phyloP scores from a whole-genome alignment of 2,113 vertebrate species.

The Seriola aureovittata region DNA sequence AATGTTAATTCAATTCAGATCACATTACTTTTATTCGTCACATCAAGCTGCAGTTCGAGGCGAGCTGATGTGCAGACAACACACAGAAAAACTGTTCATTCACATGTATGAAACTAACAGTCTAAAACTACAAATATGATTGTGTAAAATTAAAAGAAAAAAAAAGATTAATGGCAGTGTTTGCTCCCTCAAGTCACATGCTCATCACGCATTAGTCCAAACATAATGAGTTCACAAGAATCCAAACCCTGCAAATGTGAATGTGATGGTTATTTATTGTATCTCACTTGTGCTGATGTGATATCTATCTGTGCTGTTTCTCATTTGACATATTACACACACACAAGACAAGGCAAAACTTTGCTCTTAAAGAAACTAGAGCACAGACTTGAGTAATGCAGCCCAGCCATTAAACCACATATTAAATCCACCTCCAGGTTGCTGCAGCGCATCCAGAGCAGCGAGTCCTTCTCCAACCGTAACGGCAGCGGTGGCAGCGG shows the following conservation, averaged over 20 bases:
- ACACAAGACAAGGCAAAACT: neutral
- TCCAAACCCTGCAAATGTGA: neutral
- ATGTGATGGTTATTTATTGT: too few relatives aligned
- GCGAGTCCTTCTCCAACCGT: conserved; percentile 91
- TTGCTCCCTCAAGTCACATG: neutral
- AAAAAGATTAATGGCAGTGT: too few relatives aligned
- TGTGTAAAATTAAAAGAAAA: too few relatives aligned
- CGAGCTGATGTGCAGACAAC: too few relatives aligned
- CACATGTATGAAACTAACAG: too few relatives aligned
- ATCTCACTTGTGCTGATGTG: too few relatives aligned
- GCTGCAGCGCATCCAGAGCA: conserved; percentile 97
- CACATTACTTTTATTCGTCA: too few relatives aligned
- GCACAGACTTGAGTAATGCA: neutral
- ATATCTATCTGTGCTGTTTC: too few relatives aligned
- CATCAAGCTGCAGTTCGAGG: too few relatives aligned
- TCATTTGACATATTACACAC: neutral
- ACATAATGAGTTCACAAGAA: neutral
- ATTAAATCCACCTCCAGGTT: conserved; percentile 71
- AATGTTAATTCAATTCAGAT: too few relatives aligned
- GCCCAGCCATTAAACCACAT: neutral
- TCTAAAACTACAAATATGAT: too few relatives aligned
- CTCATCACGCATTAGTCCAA: neutral
- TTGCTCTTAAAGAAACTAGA: neutral
- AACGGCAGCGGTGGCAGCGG: conserved; percentile 79
- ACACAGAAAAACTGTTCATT: too few relatives aligned